A percentile compares a stretch with the other conserved stretches of the same genome.
phyloP scores from a whole-genome alignment of 1,140 invertebrate species.

The Halesus radiatus region DNA sequence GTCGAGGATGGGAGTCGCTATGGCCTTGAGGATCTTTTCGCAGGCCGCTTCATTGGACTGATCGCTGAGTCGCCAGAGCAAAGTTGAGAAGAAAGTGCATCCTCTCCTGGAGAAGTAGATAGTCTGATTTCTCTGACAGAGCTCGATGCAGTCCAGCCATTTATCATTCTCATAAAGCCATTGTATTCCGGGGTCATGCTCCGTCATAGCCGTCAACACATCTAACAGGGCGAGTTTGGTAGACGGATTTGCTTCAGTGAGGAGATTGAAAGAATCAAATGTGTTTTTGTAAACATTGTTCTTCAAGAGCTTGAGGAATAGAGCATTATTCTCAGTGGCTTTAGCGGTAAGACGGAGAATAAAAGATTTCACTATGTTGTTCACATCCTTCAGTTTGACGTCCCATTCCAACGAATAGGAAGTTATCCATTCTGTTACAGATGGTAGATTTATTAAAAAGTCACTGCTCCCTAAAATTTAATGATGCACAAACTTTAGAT shows the following conservation, averaged over 20 bases:
- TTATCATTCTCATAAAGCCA: conserved; percentile 70
- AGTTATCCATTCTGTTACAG: conserved; percentile 44
- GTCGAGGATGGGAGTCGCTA: conserved; percentile 68
- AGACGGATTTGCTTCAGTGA: conserved; percentile 64
- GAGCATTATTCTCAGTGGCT: conserved; percentile 60
- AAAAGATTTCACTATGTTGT: conserved; percentile 59
- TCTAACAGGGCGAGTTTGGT: conserved; percentile 75
- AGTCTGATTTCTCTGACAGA: conserved; percentile 73
- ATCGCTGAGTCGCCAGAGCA: conserved; percentile 70
- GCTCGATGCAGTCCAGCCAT: conserved; percentile 72
- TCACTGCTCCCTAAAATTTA: conserved; percentile 22
- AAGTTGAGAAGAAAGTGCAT: conserved; percentile 69
- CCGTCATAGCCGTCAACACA: conserved; percentile 69
- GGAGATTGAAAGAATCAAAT: conserved; percentile 61
- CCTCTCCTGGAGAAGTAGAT: conserved; percentile 75
- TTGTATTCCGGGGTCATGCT: conserved; percentile 70
- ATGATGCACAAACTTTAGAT: no score
- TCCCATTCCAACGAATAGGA: conserved; percentile 36
- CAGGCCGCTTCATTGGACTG: conserved; percentile 64
- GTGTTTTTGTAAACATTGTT: conserved; percentile 64
- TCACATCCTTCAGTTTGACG: conserved; percentile 24
- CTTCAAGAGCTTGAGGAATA: conserved; percentile 61
- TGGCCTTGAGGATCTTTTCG: conserved; percentile 67
- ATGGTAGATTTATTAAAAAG: conserved; percentile 22
- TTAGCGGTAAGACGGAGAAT: conserved; percentile 62